phyloP scores from a whole-genome alignment of 1,140 invertebrate genomes.

The Heliconius nattereri region DNA sequence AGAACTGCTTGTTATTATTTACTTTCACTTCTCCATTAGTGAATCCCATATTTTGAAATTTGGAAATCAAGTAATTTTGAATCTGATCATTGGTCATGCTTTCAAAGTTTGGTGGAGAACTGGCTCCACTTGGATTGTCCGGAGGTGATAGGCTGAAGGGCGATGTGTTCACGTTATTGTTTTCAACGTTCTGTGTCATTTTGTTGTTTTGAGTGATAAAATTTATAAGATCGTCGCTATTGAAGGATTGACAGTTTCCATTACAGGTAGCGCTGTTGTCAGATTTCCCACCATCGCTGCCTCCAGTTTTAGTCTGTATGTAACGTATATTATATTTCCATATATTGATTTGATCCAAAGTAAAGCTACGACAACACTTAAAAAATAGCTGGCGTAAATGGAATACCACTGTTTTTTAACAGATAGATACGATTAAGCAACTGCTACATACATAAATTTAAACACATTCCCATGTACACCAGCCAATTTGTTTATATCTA shows the following conservation, averaged over 20 bases:
- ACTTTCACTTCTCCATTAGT: slow-evolving; percentile 45
- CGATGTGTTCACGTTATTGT: slow-evolving; percentile 58
- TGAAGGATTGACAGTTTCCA: slow-evolving; percentile 49
- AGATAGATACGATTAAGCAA: not conserved
- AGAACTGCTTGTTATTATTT: slow-evolving; percentile 58
- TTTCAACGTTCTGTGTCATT: slow-evolving; percentile 56
- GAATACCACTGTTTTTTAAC: not conserved
- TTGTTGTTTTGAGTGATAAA: slow-evolving; percentile 55
- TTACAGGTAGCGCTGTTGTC: slow-evolving; percentile 47
- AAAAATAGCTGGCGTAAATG: not conserved
- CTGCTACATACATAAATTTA: not conserved
- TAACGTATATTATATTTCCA: slow-evolving; percentile 8
- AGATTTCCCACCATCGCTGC: slow-evolving; percentile 43
- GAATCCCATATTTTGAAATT: slow-evolving; percentile 64
- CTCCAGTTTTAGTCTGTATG: slow-evolving; percentile 36
- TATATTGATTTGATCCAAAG: not conserved
- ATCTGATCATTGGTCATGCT: slow-evolving; percentile 69
- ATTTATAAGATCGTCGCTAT: slow-evolving; percentile 62
- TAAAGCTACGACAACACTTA: not conserved
- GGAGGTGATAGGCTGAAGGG: slow-evolving; percentile 45
- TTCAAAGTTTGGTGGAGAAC: slow-evolving; percentile 54
- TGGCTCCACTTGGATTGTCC: slow-evolving; percentile 45
- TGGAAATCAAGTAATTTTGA: slow-evolving; percentile 68
- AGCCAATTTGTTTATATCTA: not conserved
- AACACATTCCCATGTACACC: not conserved